Percentiles rank a stretch among this genome's conserved stretches.
phyloP scores from a whole-genome alignment of 2,797 vertebrate species.

The Acestrorhynchus altus region DNA sequence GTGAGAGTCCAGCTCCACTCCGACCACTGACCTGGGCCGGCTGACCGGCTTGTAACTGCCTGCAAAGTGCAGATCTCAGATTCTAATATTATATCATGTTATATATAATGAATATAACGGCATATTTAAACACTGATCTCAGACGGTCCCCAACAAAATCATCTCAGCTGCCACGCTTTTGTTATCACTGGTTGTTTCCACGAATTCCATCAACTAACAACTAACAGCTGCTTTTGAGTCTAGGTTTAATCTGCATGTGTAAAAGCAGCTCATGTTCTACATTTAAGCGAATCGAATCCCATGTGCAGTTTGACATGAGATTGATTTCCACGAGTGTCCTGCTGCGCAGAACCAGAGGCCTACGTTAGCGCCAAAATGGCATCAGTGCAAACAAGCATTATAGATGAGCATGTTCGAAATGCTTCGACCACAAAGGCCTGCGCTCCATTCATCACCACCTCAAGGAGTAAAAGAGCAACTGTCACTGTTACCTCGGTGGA shows the following conservation, averaged over 20 bases:
- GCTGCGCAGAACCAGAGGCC: slow-evolving; percentile 6
- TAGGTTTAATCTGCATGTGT: background rate
- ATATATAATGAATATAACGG: too few species aligned
- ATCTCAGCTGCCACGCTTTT: too few species aligned
- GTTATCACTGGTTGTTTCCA: background rate
- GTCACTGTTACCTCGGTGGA: slow-evolving; percentile 48
- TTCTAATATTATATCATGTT: too few species aligned
- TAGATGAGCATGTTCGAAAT: slow-evolving; percentile 76
- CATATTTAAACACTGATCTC: too few species aligned
- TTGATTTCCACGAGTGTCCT: slow-evolving; percentile 40
- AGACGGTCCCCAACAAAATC: too few species aligned
- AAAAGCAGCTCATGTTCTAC: background rate
- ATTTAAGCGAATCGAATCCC: background rate
- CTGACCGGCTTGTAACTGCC: too few species aligned
- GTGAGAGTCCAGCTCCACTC: too few species aligned
- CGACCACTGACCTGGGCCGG: too few species aligned
- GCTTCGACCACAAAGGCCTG: slow-evolving; percentile 73
- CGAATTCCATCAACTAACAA: too few species aligned
- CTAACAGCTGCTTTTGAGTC: background rate
- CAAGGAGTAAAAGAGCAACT: slow-evolving; percentile 63
- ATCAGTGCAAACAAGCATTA: slow-evolving; percentile 70
- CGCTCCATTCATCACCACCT: slow-evolving; percentile 80
- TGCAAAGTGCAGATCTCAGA: too few species aligned
- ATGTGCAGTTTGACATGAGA: slow-evolving; percentile 24
- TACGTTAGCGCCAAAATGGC: slow-evolving; percentile 15